Conservation (phyloP, 2,888 invertebrate genomes). For the Sinohyriopsis cumingii region DNA sequence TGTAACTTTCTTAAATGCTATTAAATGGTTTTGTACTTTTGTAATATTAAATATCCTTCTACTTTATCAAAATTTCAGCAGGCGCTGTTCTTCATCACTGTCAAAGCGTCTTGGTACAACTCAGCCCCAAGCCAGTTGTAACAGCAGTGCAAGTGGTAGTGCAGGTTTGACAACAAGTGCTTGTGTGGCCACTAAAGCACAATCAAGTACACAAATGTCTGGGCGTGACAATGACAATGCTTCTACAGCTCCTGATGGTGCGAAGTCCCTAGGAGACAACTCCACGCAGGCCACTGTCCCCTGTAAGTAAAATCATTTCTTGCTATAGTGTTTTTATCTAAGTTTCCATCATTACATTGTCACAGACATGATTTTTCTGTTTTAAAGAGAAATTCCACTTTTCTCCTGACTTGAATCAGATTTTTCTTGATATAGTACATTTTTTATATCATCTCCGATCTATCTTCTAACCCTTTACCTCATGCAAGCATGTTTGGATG, state of each 20-base stretch:
- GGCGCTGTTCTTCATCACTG: slow-evolving; percentile 67
- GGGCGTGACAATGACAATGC: slow-evolving; percentile 45
- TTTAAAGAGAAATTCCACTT: too few species aligned
- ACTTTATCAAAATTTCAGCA: slow-evolving; percentile 34
- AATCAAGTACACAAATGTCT: slow-evolving; percentile 46
- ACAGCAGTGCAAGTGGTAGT: slow-evolving; percentile 6
- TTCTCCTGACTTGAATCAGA: too few species aligned
- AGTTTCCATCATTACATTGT: slow-evolving; percentile 1
- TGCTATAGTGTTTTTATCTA: background rate
- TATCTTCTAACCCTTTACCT: too few species aligned
- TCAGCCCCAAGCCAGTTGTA: slow-evolving; percentile 12
- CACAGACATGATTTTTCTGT: too few species aligned
- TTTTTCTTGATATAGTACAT: too few species aligned
- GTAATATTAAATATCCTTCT: too few species aligned
- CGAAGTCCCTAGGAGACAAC: slow-evolving; percentile 26
- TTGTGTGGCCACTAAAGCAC: slow-evolving; percentile 1
- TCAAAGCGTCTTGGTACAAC: slow-evolving; percentile 46
- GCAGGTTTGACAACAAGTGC: too few species aligned
- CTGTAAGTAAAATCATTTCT: slow-evolving; percentile 13
- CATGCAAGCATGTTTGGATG: too few species aligned
- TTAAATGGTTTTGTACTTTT: too few species aligned
- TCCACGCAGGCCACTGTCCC: slow-evolving; percentile 25
- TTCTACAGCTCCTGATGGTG: slow-evolving; percentile 22
- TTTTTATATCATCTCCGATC: too few species aligned
- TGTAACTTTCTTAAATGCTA: too few species aligned